These are phyloP conservation scores for Sisor rabdophorus DNA, from an alignment of 2,113 vertebrate genomes.

Conservation along the genomic window DNA sequence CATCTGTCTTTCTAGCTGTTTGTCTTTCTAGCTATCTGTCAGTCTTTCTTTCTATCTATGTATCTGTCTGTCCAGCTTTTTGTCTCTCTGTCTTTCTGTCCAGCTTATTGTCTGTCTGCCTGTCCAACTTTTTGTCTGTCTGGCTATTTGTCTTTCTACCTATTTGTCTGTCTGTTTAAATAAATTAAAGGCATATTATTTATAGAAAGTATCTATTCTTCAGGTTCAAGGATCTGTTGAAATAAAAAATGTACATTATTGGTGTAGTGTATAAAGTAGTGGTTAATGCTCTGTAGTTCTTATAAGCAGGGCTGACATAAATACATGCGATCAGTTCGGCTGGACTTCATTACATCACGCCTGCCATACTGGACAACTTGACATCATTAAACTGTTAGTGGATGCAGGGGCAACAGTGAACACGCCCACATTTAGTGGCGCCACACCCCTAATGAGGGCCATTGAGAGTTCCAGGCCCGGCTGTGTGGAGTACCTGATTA, in stretches of 20 bases:
- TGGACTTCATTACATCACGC: slow-evolving; percentile 97
- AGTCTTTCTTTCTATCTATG: too few relatives aligned
- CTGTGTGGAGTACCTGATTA: slow-evolving; percentile 82
- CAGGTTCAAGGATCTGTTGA: neutral
- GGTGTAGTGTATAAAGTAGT: neutral
- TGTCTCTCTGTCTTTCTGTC: too few relatives aligned
- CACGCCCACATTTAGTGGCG: slow-evolving; percentile 68
- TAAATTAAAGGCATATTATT: neutral
- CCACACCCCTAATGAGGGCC: slow-evolving; percentile 87
- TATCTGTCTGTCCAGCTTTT: too few relatives aligned
- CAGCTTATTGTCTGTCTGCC: too few relatives aligned
- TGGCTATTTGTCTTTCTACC: neutral
- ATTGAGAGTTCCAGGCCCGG: slow-evolving; percentile 77
- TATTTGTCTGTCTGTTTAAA: neutral
- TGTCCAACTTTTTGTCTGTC: too few relatives aligned
- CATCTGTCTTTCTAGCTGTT: too few relatives aligned
- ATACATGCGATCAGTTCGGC: slow-evolving; percentile 78
- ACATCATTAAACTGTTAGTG: slow-evolving; percentile 77
- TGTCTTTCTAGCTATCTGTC: too few relatives aligned
- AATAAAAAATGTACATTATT: neutral
- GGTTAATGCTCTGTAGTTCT: neutral
- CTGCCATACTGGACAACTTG: slow-evolving; percentile 79
- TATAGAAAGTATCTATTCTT: neutral
- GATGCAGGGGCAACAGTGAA: slow-evolving; percentile 76
- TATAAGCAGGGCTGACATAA: slow-evolving; percentile 40